These are phyloP conservation scores for Oopsacas minuta DNA, from an alignment of 37 sponge, comb jelly and placozoan genomes.

Conservation along the genomic window DNA sequence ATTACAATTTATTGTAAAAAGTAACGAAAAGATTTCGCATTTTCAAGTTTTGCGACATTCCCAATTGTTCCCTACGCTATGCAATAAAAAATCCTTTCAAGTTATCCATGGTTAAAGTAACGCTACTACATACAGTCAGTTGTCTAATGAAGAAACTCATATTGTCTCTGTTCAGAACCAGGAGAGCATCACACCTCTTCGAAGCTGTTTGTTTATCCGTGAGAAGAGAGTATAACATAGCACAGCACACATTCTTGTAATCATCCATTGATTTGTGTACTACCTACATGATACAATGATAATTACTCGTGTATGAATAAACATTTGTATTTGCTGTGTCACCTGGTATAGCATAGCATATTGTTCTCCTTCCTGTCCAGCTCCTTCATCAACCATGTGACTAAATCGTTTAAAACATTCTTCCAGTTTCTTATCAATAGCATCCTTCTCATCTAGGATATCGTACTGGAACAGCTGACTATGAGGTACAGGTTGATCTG, in stretches of 20 bases:
- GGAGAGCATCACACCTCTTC: background rate
- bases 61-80: too few relatives aligned
- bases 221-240: background rate
- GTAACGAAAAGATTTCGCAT: too few relatives aligned
- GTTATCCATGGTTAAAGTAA: too few relatives aligned
- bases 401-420: background rate
- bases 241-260: background rate
- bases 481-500: constrained; percentile 3
- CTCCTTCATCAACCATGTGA: constrained; percentile 4
- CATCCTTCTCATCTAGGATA: constrained; percentile 57
- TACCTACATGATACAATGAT: background rate
- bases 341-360: constrained; percentile 15
- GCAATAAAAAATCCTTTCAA: too few relatives aligned
- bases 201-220: constrained; percentile 3
- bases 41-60: too few relatives aligned
- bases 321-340: too few relatives aligned
- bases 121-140: too few relatives aligned
- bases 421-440: constrained; percentile 46
- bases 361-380: background rate
- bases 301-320: too few relatives aligned
- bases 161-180: background rate
- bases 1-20: too few relatives aligned
- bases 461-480: constrained; percentile 43
- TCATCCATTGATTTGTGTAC: background rate
- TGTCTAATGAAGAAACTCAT: background rate